A percentile compares a stretch with the other conserved stretches of the same genome.
Evolutionary conservation across 2,113 vertebrate species (phyloP).

Genomic region (Canis aureus): DNA sequence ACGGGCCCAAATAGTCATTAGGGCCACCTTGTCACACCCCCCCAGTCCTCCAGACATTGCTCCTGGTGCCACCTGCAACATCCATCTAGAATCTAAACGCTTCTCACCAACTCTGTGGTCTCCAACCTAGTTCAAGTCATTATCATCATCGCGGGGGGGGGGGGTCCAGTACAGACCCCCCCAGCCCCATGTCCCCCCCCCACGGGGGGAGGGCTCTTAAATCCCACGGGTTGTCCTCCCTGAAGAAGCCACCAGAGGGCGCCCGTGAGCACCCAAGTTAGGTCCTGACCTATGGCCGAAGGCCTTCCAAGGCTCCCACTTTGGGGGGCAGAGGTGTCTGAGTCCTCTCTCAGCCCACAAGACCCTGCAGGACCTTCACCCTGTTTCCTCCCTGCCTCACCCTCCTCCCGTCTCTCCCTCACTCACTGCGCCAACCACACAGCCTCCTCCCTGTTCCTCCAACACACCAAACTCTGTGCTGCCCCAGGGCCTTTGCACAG

Average conservation of each 20-base stretch:
- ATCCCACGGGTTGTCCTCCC: background rate
- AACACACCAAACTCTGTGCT: background rate
- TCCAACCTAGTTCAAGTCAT: background rate
- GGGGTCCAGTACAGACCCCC: too few species aligned
- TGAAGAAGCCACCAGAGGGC: background rate
- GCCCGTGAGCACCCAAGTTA: background rate
- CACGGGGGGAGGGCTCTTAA: background rate
- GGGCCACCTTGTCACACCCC: background rate
- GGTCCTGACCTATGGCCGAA: background rate
- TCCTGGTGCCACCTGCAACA: background rate
- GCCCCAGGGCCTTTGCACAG: background rate
- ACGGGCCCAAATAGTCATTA: background rate
- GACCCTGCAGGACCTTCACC: background rate
- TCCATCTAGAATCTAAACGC: too few species aligned
- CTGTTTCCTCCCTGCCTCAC: background rate
- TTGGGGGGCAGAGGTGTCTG: background rate
- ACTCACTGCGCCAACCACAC: background rate
- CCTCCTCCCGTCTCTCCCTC: background rate
- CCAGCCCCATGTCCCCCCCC: accelerated
- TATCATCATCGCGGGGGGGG: too few species aligned
- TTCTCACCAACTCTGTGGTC: background rate
- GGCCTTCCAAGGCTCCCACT: background rate
- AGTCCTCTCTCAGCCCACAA: background rate
- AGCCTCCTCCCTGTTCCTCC: too few species aligned
- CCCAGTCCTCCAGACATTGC: too few species aligned